Evolutionary conservation across 1,140 invertebrate genomes (phyloP), one percentile per base, ranked within the genome.

Genomic region (Plutomurus gul): DNA sequence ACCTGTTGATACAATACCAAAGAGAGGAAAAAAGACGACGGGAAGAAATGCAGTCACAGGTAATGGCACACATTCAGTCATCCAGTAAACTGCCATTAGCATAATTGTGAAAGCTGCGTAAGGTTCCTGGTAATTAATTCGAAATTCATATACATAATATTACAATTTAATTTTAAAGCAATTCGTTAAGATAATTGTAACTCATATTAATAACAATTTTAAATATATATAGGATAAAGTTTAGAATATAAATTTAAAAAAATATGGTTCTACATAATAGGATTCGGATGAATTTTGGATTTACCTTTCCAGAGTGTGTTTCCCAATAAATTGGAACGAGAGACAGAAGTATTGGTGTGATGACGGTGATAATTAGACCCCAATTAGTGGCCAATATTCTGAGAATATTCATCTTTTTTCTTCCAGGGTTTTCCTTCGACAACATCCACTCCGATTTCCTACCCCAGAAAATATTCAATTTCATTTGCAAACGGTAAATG

Each of bases 41-140:
- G 95, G 95, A 22, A 96, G 86, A 82, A 96, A 89, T 0, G 94
- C 91, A 0, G 95, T 96, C 1, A 96, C 89, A 0, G 93, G 90
- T 13, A 96, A 87, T 0, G 94, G 94, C 11, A 96, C 85, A 0
- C 91, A 90, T 87, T 96, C 94, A 8, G 92, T 90, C 65, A 96
- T 91, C 94, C 94, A 96, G 85, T 91, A 96, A 1, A 92, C 87
- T 0, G 92, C 93, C 93, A 96, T 95, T 20, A 96, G 85, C 3
- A 94, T 78, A 0, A 96, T 89, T n/a, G 71, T 79, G 39, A 51
- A 79, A 8, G 77, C 77, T 16, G 77, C 77, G 43, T 75, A 79
- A 6, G 77, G 47, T 65, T 79, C 77, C 77, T 72, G 13, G 7
- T 73, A 56, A 3, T 5, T 0, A 73, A 6, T 73, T 27, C 8